Base-by-base conservation (phyloP, 2,113 vertebrate genomes). In the Galeopterus variegatus region DNA sequence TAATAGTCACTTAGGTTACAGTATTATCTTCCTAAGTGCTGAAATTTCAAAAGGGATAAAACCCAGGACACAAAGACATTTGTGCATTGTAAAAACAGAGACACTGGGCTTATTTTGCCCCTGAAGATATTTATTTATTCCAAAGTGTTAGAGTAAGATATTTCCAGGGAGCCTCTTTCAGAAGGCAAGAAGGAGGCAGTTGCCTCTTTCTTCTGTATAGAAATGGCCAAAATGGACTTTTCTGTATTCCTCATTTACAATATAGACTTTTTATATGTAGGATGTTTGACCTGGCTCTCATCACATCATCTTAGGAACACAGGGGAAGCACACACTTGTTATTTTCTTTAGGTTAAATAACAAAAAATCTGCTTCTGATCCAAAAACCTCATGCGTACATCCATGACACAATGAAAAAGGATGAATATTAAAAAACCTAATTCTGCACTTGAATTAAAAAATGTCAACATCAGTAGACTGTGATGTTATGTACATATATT, bases 41-140 rank as follows among this genome's bases (percentile, higher is more conserved):
- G 11, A 77, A 58, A 77, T 93, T 77, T 93, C 70, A 77, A 89
- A 93, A 70, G 77, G 52, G 11, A 52, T 93, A 26, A 83, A 82
- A 77, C 19, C 10, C 28, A 69, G 90, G 41, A 77, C 50, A 60
- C 31, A 50, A 60, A 65, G 75, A 65, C 23, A 67, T 67, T 76
- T 76, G 65, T 75, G 54, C 17, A 9, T 24, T 90, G 72, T 50
- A 60, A 84, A 89, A 90, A 69, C 41, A 58, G 72, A 77, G 36
- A 36, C 7, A 12, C 0, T 72, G 94, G n/a, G 33, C 41, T 54
- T 23, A 70, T 45, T 69, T 28, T n/a, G 45, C 28, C 28, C 15
- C 50, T 88, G n/a, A 23, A 82, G 83, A 56, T 80, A 70, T 19
- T 81, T 58, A 81, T 50, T 75, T 56, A 75, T 12, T 24, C 9